Evolutionary conservation across 2,888 invertebrate species (phyloP), one percentile per base, ranked within the genome.

Genomic region (Drosophila eohydei): DNA sequence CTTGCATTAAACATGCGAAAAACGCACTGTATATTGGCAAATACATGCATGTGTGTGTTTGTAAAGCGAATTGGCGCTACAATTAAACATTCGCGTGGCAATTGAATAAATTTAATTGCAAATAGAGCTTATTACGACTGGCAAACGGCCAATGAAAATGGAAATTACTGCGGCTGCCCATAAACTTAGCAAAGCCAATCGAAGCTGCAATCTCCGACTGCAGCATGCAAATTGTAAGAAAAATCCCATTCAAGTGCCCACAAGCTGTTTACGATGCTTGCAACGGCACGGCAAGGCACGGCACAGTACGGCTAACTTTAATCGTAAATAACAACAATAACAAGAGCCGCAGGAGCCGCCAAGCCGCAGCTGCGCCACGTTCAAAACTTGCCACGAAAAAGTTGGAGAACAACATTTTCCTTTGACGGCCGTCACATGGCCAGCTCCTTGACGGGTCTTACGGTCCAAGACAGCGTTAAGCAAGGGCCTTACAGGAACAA

Each of bases 101-200:
- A 85, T 85, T 85, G 84, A 85, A 85, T 85, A 78, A 71, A 84
- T 89, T 84, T 89, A 85, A 89, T 85, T 87, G 88, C 71, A 81
- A 63, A 73, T 78, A 87, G 75, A 63, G 80, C 85, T 68, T 61
- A 78, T 71, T 62, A 61, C 69, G 52, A 75, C 58, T 71, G 62
- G 48, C 71, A 57, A 52, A 51, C 43, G 54, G 54, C 36, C 36
- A 71, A 64, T 69, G 66, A 71, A 75, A 67, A 67, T 46, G 54
- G 36, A 63, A 71, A 74, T 71, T 58, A 50, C 26, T 76, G 79
- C 70, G 79, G 70, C 36, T 48, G 30, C 11, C 57, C 57, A 28
- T 74, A 74, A 76, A 64, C 63, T 78, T 62, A 52, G 52, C 26
- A 57, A 68, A 75, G 72, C 60, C 77, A 78, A 78, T 81, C 74